Conservation (phyloP, 2,888 invertebrate species). For the Dendrolimus pini region DNA sequence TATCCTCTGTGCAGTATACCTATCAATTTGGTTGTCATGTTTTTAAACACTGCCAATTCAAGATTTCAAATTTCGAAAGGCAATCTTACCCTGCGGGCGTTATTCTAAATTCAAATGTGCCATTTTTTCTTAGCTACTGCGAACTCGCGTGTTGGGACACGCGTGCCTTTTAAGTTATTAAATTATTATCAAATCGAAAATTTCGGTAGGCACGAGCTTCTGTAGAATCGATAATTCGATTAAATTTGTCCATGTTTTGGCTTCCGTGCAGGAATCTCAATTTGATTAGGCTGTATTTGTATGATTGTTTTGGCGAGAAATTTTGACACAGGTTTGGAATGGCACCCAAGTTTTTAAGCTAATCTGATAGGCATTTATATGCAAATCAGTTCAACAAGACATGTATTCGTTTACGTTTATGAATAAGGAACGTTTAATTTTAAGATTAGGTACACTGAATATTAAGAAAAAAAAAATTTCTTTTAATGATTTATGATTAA, state of each 20-base stretch:
- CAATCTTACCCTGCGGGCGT: neutral
- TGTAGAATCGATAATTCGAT: conserved; percentile 34
- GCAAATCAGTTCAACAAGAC: no score
- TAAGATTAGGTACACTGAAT: no score
- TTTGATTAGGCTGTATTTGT: conserved; percentile 17
- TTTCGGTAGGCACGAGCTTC: conserved; percentile 48
- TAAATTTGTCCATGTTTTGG: conserved; percentile 23
- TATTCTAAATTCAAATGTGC: neutral
- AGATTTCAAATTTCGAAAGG: neutral
- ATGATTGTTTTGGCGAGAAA: neutral
- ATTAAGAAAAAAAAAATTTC: no score
- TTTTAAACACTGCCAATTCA: neutral
- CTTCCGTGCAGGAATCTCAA: conserved; percentile 54
- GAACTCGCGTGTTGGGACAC: conserved; percentile 32
- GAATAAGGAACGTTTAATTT: no score
- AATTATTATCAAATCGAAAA: conserved; percentile 34
- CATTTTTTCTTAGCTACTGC: conserved; percentile 6
- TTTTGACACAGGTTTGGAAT: no score
- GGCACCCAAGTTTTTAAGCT: no score
- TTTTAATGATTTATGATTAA: no score
- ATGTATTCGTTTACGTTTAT: no score
- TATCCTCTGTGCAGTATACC: neutral
- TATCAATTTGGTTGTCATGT: neutral
- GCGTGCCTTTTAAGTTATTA: conserved; percentile 29
- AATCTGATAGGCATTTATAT: no score